Evolutionary conservation across 2,888 invertebrate species (phyloP).

Genomic region (Tridacna gigas): DNA sequence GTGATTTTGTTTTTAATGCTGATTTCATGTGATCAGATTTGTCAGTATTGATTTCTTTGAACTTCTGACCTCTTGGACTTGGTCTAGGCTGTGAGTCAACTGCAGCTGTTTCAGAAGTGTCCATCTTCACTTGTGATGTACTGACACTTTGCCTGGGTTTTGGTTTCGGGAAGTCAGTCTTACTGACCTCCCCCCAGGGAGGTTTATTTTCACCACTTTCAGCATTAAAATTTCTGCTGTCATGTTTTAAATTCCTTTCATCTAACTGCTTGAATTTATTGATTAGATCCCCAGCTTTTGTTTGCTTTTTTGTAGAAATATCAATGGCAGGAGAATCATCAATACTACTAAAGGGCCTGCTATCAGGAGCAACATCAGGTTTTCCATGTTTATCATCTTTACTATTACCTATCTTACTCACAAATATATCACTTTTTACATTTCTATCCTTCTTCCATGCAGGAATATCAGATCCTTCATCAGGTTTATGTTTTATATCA

Average conservation of each 20-base stretch:
- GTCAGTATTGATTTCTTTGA: constrained; percentile 16
- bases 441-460: constrained; percentile 37
- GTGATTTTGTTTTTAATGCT: constrained; percentile 46
- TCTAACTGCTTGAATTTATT: constrained; percentile 63
- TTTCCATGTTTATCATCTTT: constrained; percentile 2
- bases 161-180: constrained; percentile 47
- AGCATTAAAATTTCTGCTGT: background rate
- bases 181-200: background rate
- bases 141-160: constrained; percentile 59
- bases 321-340: background rate
- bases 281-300: constrained; percentile 36
- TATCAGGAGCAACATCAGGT: background rate
- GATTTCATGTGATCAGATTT: constrained; percentile 41
- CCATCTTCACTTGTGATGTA: constrained; percentile 66
- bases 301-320: constrained; percentile 21
- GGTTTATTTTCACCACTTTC: constrained; percentile 19
- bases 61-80: constrained; percentile 47
- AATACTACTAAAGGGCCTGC: background rate
- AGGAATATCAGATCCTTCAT: constrained; percentile 19
- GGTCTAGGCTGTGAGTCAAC: constrained; percentile 49
- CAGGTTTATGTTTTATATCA: constrained; percentile 25
- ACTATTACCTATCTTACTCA: constrained; percentile 6
- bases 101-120: constrained; percentile 50
- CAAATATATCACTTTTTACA: constrained; percentile 22
- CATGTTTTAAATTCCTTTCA: constrained; percentile 53